A percentile compares a stretch with the other conserved stretches of the same genome.
Evolutionary conservation across 2,113 vertebrate genomes (phyloP).

Genomic region (Chelonoidis abingdonii): DNA sequence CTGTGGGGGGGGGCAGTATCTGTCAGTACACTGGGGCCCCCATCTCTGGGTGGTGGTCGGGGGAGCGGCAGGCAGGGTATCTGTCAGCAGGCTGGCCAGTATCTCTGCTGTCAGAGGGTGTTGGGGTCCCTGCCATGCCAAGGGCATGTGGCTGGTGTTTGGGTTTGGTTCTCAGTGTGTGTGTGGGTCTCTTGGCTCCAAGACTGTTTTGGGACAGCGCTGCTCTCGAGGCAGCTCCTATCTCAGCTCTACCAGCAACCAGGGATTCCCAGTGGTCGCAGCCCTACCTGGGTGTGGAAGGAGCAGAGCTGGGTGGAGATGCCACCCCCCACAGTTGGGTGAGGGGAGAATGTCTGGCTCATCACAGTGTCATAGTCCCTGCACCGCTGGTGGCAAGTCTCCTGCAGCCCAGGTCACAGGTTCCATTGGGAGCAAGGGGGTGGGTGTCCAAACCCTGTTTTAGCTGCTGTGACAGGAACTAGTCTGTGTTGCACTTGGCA

Average conservation of each 20-base stretch:
- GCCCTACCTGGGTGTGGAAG: too few relatives aligned
- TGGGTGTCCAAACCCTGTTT: background rate
- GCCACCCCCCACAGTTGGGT: too few relatives aligned
- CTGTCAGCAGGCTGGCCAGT: background rate
- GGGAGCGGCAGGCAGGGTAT: background rate
- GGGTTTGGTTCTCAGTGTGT: background rate
- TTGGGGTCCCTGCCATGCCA: background rate
- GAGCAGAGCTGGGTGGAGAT: fast-evolving
- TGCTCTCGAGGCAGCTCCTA: background rate
- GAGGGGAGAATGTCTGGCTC: background rate
- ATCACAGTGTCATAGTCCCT: background rate
- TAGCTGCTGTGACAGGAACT: background rate
- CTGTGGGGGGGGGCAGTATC: too few relatives aligned
- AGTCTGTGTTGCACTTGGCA: background rate
- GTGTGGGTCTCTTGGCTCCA: background rate
- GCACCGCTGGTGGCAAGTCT: background rate
- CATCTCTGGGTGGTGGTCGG: too few relatives aligned
- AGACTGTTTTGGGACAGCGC: background rate
- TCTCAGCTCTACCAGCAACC: background rate
- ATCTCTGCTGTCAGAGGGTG: background rate
- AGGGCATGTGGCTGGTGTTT: background rate
- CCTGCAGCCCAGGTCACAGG: background rate
- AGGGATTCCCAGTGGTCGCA: too few relatives aligned
- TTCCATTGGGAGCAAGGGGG: background rate
- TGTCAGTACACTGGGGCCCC: background rate